Base-by-base conservation (phyloP, 2,888 invertebrate species). In the Alentia gelatinosa region DNA sequence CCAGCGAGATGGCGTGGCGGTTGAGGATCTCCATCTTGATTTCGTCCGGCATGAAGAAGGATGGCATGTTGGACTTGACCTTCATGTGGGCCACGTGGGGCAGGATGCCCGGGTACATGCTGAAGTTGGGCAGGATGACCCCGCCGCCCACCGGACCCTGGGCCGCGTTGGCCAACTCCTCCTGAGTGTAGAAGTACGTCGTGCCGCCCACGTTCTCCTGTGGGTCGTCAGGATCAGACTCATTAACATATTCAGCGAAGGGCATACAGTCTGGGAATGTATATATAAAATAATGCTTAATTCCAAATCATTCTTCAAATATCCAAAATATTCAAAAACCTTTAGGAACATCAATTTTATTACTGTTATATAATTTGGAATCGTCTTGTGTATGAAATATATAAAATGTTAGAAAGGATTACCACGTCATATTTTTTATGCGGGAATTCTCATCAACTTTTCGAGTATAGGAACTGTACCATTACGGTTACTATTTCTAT, bases 21-120 rank as follows among this genome's bases (percentile, higher is more conserved):
- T 97, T 97, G 94, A 98, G 97, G 91, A 98, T 97, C 95, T 98
- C 98, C 94, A 97, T 96, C 93, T 98, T 97, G 94, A 98, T 97
- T 94, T 98, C 98, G 94, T 98, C 98, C 39, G 98, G 97, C 96
- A 98, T 97, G 96, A 98, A 98, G 96, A 98, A 98, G 19, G 91
- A 84, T 1, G 92, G 92, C 92, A 96, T 95, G 92, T 96, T 95
- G 23, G 95, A 94, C 93, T 96, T 96, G 68, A 96, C 95, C 91
- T 96, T 95, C 95, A 96, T 95, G 92, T 96, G 96, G 56, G 95
- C 96, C 35, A 96, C 94, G 92, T 96, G 96, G 9, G 96, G 94
- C 33, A 96, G 95, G 75, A 96, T 94, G 26, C 96, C 95, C 15
- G 96, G 95, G 93, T 95, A 96, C 94, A 95, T 94, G 90, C 95